Evolutionary conservation across 2,797 vertebrate species (phyloP).

Genomic region (Chelon labrosus): DNA sequence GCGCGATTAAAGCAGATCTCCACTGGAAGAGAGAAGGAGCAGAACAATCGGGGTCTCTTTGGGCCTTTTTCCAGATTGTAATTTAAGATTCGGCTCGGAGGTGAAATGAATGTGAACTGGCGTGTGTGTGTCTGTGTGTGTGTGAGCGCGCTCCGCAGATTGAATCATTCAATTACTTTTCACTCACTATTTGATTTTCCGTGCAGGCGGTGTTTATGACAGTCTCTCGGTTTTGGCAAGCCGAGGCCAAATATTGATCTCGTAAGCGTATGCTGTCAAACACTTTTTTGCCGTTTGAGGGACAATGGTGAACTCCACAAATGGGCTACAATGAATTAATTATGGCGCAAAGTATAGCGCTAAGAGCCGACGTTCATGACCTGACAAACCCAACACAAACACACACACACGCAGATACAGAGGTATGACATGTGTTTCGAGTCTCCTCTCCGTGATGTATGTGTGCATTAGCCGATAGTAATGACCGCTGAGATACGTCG

Average conservation of each 20-base stretch:
- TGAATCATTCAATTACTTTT: constrained; percentile 73
- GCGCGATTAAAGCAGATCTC: constrained; percentile 68
- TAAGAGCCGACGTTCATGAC: constrained; percentile 5
- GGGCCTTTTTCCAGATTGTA: constrained; percentile 67
- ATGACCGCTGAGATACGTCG: constrained; percentile 56
- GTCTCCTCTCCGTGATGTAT: constrained; percentile 29
- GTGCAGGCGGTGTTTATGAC: constrained; percentile 35
- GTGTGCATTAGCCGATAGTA: constrained; percentile 54
- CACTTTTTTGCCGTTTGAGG: constrained; percentile 16
- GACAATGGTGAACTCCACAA: constrained; percentile 23
- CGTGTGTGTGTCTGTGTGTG: background rate
- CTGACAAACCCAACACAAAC: constrained; percentile 13
- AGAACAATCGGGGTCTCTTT: constrained; percentile 57
- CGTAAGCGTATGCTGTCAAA: constrained; percentile 19
- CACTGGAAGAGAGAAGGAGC: constrained; percentile 40
- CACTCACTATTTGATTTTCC: constrained; percentile 54
- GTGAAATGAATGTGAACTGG: constrained; percentile 72
- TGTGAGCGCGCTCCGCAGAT: constrained; percentile 32
- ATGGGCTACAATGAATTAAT: constrained; percentile 45
- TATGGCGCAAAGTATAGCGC: background rate
- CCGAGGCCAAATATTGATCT: constrained; percentile 36
- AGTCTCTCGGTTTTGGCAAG: constrained; percentile 33
- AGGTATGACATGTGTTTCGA: constrained; percentile 9
- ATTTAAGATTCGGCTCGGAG: constrained; percentile 69
- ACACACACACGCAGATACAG: constrained; percentile 15